phyloP scores from a whole-genome alignment of 2,888 invertebrate genomes.

The Lasioglossum marginatum region DNA sequence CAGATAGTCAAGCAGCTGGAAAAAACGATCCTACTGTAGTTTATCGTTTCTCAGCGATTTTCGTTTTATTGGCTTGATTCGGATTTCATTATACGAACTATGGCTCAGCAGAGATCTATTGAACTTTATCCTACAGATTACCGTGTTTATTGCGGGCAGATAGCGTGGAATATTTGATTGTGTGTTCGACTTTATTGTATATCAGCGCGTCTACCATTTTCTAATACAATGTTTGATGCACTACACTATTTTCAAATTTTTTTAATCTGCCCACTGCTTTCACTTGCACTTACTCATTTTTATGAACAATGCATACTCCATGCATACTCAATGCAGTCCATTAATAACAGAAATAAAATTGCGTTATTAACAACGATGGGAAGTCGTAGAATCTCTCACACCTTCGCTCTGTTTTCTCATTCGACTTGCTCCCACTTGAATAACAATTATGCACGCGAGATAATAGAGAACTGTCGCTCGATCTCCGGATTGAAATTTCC shows the following conservation, averaged over 20 bases:
- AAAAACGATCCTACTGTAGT: background rate
- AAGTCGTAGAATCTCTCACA: background rate
- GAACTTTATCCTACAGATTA: background rate
- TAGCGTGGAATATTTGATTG: background rate
- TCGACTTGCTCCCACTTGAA: background rate
- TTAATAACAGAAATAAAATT: background rate
- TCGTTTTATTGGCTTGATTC: background rate
- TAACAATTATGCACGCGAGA: conserved; percentile 4
- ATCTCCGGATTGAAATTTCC: background rate
- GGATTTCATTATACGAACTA: background rate
- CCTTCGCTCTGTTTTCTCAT: background rate
- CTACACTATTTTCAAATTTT: background rate
- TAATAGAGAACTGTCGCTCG: background rate
- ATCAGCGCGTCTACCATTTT: background rate
- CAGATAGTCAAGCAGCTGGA: background rate
- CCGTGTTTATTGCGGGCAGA: background rate
- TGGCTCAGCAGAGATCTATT: background rate
- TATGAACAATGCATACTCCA: background rate
- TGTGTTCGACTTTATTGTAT: background rate
- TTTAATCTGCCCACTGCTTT: background rate
- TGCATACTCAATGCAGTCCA: too few relatives aligned
- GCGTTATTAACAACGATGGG: background rate
- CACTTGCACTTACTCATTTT: background rate
- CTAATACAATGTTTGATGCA: background rate
- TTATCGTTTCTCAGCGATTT: background rate